Base-by-base conservation (phyloP, 2,113 vertebrate genomes). In the Martes martes region DNA sequence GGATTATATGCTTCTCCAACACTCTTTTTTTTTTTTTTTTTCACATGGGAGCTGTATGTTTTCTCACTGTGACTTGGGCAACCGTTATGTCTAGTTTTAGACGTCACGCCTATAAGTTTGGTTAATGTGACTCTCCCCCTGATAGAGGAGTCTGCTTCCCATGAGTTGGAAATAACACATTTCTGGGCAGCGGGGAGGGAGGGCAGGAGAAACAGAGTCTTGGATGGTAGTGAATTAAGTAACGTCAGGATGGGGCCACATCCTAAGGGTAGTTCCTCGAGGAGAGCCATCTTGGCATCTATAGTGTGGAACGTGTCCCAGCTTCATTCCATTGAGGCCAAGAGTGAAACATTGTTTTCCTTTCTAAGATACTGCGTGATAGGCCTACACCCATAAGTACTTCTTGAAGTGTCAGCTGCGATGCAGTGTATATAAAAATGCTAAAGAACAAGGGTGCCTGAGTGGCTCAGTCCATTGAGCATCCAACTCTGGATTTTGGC, bases 301-400 rank as follows among this genome's bases (percentile, higher is more conserved):
- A 0, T 7, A 10, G 42, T 4, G 5, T 33, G 8, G 18, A 4
- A 45, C 13, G 15, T 19, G 50, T 10, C 14, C 45, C 10, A 82
- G 9, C 0, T 18, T 50, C 13, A 65, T 92, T 73, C 59, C 36
- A 28, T 76, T 14, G 47, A 89, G 36, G 31, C 23, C 4, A 55
- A 85, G 10, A 19, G 11, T 52, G 6, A 61, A 71, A 80, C 19
- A 71, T 80, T 42, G 59, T 65, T 89, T 89, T n/a, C 39, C 52
- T 92, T 94, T 92, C 23, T 28, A 69, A 14, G 65, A 23, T 9
- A 13, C 61, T 50, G 47, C 4, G 6, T 92, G 39, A 74, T 26
- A 28, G 45, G 31, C 80, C 91, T 28, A 31, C 2, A 47, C 15
- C 36, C 39, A 24, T 3, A 55, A 69, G 28, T 47, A 45, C 45